These are phyloP conservation scores for Stichopus chloronotus DNA, from an alignment of 35 echinoderm and acorn worm genomes.

Conservation along the genomic window DNA sequence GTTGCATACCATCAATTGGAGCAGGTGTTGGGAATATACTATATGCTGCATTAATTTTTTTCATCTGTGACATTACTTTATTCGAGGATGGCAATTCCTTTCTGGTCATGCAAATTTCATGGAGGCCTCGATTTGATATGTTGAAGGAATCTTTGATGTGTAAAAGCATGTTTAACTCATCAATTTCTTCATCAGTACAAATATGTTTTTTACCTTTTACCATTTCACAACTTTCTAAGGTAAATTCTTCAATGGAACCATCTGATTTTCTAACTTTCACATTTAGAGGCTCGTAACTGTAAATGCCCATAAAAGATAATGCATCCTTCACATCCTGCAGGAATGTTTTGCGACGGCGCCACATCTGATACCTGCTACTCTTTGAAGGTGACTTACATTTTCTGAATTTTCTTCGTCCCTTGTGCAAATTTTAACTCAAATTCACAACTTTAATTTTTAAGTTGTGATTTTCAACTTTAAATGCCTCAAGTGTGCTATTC, in stretches of 20 bases:
- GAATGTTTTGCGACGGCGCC: not conserved
- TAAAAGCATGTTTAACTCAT: slow-evolving; percentile 4
- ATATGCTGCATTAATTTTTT: slow-evolving; percentile 4
- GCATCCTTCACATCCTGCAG: not conserved
- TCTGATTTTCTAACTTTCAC: not conserved
- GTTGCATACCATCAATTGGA: not conserved
- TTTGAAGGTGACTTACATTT: not conserved
- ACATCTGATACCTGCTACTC: not conserved
- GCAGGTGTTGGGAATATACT: not conserved
- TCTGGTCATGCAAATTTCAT: not conserved
- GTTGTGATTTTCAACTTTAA: too few species aligned
- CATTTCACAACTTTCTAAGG: not conserved
- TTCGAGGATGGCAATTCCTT: slow-evolving; percentile 1
- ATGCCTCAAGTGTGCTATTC: too few species aligned
- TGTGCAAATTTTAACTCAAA: too few species aligned
- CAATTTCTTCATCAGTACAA: not conserved
- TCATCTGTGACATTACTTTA: not conserved
- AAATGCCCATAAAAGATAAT: not conserved
- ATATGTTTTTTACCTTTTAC: not conserved
- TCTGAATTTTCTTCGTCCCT: too few species aligned
- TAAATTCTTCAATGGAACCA: not conserved
- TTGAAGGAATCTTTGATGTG: not conserved
- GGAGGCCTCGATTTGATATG: not conserved
- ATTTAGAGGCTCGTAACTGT: not conserved
- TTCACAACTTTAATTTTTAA: too few species aligned